These are phyloP conservation scores for Dorcus hopei DNA, from an alignment of 2,888 invertebrate species.

Conservation along the genomic window DNA sequence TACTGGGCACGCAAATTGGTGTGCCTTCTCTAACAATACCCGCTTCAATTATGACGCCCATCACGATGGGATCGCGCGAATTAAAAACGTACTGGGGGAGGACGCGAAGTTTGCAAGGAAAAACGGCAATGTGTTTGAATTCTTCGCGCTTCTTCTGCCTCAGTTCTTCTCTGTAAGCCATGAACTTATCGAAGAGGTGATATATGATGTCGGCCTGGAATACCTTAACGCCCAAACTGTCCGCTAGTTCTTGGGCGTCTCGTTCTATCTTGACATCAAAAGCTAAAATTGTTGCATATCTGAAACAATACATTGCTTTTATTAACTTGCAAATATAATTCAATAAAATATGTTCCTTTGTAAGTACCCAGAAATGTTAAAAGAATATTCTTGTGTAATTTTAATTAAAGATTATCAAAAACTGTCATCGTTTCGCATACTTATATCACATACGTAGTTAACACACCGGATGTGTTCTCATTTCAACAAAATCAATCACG, in stretches of 20 bases:
- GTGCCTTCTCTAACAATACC: slow-evolving; percentile 96
- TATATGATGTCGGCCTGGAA: slow-evolving; percentile 99
- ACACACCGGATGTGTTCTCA: too few relatives aligned
- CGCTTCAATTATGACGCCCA: slow-evolving; percentile 93
- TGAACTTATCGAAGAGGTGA: slow-evolving; percentile 98
- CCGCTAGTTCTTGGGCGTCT: slow-evolving; percentile 97
- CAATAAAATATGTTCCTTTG: too few relatives aligned
- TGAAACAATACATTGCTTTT: slow-evolving; percentile 42
- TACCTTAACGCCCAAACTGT: slow-evolving; percentile 88
- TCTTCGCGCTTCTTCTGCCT: slow-evolving; percentile 90
- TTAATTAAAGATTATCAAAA: too few relatives aligned
- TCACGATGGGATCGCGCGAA: slow-evolving; percentile 95
- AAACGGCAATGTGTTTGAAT: slow-evolving; percentile 95
- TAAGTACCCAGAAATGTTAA: too few relatives aligned
- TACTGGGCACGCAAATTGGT: slow-evolving; percentile 94
- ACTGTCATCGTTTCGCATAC: too few relatives aligned
- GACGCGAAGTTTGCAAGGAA: slow-evolving; percentile 90
- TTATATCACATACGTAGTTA: too few relatives aligned
- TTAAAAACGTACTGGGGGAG: slow-evolving; percentile 94
- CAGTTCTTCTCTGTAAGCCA: slow-evolving; percentile 85
- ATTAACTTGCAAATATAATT: too few relatives aligned
- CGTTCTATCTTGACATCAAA: slow-evolving; percentile 98
- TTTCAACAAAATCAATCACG: too few relatives aligned
- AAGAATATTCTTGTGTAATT: too few relatives aligned
- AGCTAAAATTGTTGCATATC: slow-evolving; percentile 96